Conservation (phyloP, 2,888 invertebrate genomes). For the Aphidius colemani region DNA sequence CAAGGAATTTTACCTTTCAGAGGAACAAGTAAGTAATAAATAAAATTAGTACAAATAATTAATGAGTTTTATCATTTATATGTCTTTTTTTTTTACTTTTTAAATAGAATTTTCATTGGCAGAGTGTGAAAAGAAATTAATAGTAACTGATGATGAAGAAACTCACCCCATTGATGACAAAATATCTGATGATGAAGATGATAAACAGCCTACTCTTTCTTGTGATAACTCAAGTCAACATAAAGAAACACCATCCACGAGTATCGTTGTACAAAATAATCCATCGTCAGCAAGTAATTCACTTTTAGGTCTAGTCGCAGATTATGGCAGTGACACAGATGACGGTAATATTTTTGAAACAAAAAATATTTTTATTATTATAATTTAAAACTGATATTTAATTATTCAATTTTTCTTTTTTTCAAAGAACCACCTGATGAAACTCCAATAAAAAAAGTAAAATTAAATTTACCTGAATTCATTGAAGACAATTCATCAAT, state of each 20-base stretch:
- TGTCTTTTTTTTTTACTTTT: no score
- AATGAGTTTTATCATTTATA: no score
- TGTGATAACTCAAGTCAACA: no score
- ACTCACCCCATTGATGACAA: not conserved
- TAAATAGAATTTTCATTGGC: slow-evolving; percentile 8
- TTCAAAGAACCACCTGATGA: slow-evolving; percentile 44
- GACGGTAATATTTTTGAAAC: slow-evolving; percentile 38
- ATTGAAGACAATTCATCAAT: not conserved
- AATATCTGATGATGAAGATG: slow-evolving; percentile 60
- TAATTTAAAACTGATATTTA: not conserved
- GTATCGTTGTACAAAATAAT: not conserved
- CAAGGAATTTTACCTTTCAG: slow-evolving; percentile 16
- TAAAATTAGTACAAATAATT: not conserved
- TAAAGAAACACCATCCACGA: not conserved
- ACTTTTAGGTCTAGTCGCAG: slow-evolving; percentile 44
- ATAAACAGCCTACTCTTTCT: slow-evolving; percentile 39
- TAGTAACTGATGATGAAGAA: slow-evolving; percentile 4
- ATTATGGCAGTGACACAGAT: slow-evolving; percentile 50
- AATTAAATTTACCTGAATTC: slow-evolving; percentile 26
- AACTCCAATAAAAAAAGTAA: slow-evolving; percentile 46
- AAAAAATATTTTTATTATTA: not conserved
- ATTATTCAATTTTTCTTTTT: not conserved
- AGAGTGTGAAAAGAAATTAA: slow-evolving; percentile 2
- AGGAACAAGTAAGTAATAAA: slow-evolving; percentile 11
- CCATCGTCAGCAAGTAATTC: not conserved